Conservation (phyloP, 2,113 vertebrate genomes). For the Pristiophorus japonicus region DNA sequence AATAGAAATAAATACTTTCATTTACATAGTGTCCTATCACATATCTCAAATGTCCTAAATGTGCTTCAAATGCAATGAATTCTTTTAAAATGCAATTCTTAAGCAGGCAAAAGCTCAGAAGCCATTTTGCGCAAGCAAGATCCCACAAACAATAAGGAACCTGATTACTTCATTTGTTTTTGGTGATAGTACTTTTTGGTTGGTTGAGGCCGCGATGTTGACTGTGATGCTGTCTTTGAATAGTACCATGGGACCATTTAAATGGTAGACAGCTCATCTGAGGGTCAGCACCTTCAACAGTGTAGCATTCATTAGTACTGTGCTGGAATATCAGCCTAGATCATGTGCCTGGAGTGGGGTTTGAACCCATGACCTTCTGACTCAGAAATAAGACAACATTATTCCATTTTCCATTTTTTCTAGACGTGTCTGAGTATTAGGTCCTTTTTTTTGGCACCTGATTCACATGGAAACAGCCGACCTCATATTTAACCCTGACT, state of each 20-base stretch:
- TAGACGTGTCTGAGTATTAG: conserved; percentile 29
- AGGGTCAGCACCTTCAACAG: background rate
- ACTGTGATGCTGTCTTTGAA: background rate
- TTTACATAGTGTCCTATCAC: background rate
- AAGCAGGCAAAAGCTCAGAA: background rate
- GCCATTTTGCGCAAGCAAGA: background rate
- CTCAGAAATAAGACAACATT: conserved; percentile 23
- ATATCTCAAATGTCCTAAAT: background rate
- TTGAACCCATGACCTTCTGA: conserved; percentile 18
- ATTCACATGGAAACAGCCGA: conserved; percentile 7
- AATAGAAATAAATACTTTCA: background rate
- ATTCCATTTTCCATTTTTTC: conserved; percentile 33
- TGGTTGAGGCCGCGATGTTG: background rate
- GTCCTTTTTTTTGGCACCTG: conserved; percentile 5
- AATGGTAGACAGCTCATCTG: background rate
- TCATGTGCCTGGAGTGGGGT: background rate
- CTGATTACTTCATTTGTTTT: background rate
- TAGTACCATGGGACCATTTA: background rate
- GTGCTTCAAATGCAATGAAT: background rate
- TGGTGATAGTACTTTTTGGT: background rate
- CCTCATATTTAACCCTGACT: conserved; percentile 19
- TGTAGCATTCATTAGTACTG: background rate
- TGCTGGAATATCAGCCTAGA: background rate
- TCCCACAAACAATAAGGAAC: background rate
- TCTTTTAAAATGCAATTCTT: background rate